Conservation (phyloP, 1,140 invertebrate species). For the Paralvinella palmiformis region DNA sequence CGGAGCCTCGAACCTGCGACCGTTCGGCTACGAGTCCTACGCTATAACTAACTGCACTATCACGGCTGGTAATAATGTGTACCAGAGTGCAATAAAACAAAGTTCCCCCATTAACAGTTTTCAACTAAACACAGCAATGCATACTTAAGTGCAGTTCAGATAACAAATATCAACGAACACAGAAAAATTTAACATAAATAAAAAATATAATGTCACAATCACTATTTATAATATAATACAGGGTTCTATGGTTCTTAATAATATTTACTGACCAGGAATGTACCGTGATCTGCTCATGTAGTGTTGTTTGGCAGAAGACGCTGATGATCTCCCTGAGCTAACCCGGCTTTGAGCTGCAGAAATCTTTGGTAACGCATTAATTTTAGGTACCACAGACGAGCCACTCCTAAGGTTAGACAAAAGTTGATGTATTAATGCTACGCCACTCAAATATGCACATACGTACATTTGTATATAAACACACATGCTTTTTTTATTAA, state of each 20-base stretch:
- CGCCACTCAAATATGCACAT: too few species aligned
- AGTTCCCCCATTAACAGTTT: too few species aligned
- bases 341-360: not conserved
- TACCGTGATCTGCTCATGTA: conserved; percentile 68
- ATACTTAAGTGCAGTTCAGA: not conserved
- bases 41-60: too few species aligned
- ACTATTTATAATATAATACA: too few species aligned
- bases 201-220: not conserved
- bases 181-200: not conserved
- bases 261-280: conserved; percentile 54
- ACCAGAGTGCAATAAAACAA: too few species aligned
- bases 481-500: too few species aligned
- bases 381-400: not conserved
- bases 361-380: conserved; percentile 6
- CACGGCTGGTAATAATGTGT: too few species aligned
- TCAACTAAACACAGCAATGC: not conserved
- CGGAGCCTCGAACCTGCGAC: too few species aligned
- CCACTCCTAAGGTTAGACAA: not conserved
- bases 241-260: not conserved
- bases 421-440: not conserved
- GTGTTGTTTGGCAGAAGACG: conserved; percentile 65
- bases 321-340: conserved; percentile 37
- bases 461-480: too few species aligned
- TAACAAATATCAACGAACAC: not conserved
- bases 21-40: too few species aligned